Evolutionary conservation across 2,113 vertebrate species (phyloP), one percentile per base, ranked within the genome.

Genomic region (Protobothrops flavoviridis): DNA sequence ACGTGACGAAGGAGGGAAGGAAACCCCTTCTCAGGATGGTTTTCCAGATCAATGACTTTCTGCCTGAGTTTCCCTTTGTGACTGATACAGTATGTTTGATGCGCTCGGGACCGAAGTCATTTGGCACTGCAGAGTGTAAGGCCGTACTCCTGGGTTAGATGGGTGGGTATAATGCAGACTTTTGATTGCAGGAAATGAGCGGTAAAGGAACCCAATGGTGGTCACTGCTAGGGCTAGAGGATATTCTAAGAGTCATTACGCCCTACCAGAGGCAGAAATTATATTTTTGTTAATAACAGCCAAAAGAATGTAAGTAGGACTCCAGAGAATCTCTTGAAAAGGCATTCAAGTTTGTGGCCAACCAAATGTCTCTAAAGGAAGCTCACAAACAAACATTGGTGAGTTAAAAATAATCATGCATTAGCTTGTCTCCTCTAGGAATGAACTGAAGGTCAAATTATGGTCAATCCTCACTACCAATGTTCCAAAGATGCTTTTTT

Each of bases 91-190:
- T n/a, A 94, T 57, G 89, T 85, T 94, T 92, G 94, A 92, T 93
- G 81, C 43, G 93, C 94, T 85, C 23, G 81, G 90, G 45, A 95
- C 94, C 93, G 90, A 94, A 95, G 94, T 92, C 95, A 95, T 94
- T 93, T 94, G 90, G 91, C 91, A 94, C 95, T 93, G 74, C 57
- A 95, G 94, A 93, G 96, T 97, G 94, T 94, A 97, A 96, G 97
- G 91, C 93, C 87, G 94, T 96, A 56, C 64, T 61, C 96, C 96
- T 93, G 96, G 96, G 93, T 29, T 95, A 91, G 94, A 85, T 45
- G 8, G n/a, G 59, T 12, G 94, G 96, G 94, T 55, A 93, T 94
- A 96, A 91, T 95, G 94, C 92, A 95, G 92, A 91, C 94, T 95
- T 95, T 91, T 95, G 95, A 96, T 93, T 3, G 85, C 55, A 93